Conservation (phyloP, 2,888 invertebrate genomes). For the Hypena proboscidalis region DNA sequence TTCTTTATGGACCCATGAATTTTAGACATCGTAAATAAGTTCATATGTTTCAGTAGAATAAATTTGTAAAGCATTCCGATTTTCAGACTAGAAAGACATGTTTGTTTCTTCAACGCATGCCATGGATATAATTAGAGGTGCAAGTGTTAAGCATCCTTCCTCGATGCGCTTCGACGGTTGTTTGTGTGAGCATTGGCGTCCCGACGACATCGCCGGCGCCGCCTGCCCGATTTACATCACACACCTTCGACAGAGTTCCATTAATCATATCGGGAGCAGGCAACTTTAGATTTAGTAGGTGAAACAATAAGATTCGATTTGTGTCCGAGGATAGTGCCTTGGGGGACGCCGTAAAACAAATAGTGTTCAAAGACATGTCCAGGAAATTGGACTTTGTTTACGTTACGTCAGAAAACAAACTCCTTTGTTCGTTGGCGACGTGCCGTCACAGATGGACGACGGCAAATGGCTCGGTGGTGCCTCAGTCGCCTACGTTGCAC, state of each 20-base stretch:
- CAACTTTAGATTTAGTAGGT: conserved; percentile 37
- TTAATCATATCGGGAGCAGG: conserved; percentile 30
- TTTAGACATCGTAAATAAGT: conserved; percentile 36
- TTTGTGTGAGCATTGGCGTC: conserved; percentile 73
- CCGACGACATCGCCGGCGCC: conserved; percentile 80
- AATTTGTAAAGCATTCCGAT: conserved; percentile 28
- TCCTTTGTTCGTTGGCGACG: conserved; percentile 68
- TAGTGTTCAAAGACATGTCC: conserved; percentile 60
- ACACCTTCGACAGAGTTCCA: conserved; percentile 51
- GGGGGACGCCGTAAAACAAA: conserved; percentile 22
- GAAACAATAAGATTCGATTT: conserved; percentile 39
- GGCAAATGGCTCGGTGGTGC: conserved; percentile 68
- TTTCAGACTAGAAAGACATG: conserved; percentile 56
- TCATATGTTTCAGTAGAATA: conserved; percentile 29
- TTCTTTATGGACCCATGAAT: conserved; percentile 11
- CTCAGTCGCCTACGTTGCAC: conserved; percentile 66
- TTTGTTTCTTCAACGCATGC: conserved; percentile 73
- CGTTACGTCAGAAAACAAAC: conserved; percentile 73
- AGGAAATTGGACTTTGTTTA: conserved; percentile 83
- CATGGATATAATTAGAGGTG: conserved; percentile 79
- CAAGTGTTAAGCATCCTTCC: conserved; percentile 81
- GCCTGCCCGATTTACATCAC: conserved; percentile 71
- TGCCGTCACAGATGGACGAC: conserved; percentile 68
- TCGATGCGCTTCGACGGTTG: conserved; percentile 75
- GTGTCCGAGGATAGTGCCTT: conserved; percentile 6